Conservation (phyloP, 2,113 vertebrate species). For the Oryzias celebensis region DNA sequence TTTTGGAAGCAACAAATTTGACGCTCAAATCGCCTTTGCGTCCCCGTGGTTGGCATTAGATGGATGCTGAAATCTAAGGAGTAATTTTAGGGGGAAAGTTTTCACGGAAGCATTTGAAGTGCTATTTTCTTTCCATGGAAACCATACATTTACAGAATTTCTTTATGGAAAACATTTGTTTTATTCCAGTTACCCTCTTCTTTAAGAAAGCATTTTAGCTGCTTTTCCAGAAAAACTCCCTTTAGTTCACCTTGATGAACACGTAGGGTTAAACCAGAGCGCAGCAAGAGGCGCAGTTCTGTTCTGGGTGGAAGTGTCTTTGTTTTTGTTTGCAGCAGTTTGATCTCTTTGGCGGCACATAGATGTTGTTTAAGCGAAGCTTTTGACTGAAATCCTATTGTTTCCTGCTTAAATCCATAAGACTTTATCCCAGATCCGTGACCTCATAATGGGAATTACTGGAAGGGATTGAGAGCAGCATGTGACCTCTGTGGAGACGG, state of each 20-base stretch:
- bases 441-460: constrained; percentile 60
- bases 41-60: too few relatives aligned
- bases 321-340: constrained; percentile 43
- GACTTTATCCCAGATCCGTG: constrained; percentile 58
- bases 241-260: constrained; percentile 4
- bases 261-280: constrained; percentile 7
- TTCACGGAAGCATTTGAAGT: too few relatives aligned
- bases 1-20: too few relatives aligned
- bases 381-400: constrained; percentile 63
- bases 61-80: too few relatives aligned
- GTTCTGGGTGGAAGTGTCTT: constrained; percentile 32
- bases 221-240: neutral
- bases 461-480: constrained; percentile 65
- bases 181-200: neutral
- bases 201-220: neutral
- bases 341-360: constrained; percentile 41
- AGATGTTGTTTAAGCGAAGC: constrained; percentile 34
- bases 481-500: constrained; percentile 60
- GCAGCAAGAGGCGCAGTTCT: constrained; percentile 10
- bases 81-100: too few relatives aligned
- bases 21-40: too few relatives aligned
- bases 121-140: too few relatives aligned
- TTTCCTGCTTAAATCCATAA: constrained; percentile 50
- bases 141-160: too few relatives aligned
- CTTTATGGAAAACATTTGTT: neutral